Base-by-base conservation (phyloP, 2,888 invertebrate genomes). In the Reticulitermes lucifugus region DNA sequence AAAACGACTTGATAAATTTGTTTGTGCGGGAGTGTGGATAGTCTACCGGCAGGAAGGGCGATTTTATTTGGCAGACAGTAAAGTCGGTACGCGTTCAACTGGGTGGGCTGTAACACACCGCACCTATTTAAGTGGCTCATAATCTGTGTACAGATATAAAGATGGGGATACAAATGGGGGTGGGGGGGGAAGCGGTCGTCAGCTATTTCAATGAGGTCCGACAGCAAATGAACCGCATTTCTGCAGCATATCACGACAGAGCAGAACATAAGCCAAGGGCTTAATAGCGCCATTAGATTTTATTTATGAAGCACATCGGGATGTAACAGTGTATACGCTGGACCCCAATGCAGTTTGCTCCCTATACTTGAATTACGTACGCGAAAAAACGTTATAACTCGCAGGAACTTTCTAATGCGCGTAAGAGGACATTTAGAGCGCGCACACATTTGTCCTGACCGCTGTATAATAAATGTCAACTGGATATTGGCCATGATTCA, bases 261-360 rank as follows among this genome's bases (percentile, higher is more conserved):
- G 29, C 12, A 83, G 79, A 70, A 35, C 79, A 65, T 65, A 65
- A 65, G 65, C 65, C 29, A 85, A 83, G 65, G 71, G 84, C 84
- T 86, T 86, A 85, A 86, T 83, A 79, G 71, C 70, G n/a, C 85
- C 85, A 86, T 86, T 86, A 86, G 9, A 83, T 29, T 59, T 83
- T 86, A 86, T 86, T 86, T 85, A 86, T 85, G 84, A 83, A 70
- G 51, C 60, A 79, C 41, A 80, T 14, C 22, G 59, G 80, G 60
- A 25, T 35, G 35, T 60, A 80, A 80, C 73, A 73, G 41, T 41
- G 73, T 73, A 73, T 35, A 41, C 41, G 41, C 41, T 41, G 35
- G 41, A 73, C 73, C 71, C 65, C 65, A 1, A 6, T 65, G 65
- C 25, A 25, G 65, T 65, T 35, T n/a, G 6, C 65, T n/a, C 65